Evolutionary conservation across 2,797 vertebrate species (phyloP), one percentile per base, ranked within the genome.

Genomic region (Lycodopsis pacificus): DNA sequence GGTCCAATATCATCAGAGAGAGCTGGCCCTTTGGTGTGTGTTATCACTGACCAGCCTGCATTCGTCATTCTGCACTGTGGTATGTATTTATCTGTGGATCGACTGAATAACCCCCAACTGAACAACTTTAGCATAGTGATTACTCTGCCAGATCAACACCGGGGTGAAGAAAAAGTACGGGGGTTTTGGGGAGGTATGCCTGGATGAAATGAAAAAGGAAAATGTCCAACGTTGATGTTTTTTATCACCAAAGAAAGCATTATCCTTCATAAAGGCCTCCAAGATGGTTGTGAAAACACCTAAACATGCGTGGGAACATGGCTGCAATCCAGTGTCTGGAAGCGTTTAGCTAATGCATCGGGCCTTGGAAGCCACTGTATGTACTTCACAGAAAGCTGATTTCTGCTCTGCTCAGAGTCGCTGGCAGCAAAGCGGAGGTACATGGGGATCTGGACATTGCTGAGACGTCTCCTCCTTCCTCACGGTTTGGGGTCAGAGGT

Each of bases 271-370:
- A 88, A 94, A 95, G 94, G 94, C 92, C 94, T 96, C 93, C 93
- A 94, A 95, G 95, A 95, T 95, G 95, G 95, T 94, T 96, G 96
- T 95, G 94, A 95, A 95, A 96, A 96, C 95, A 95, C 93, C 94
- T 95, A 89, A 95, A 93, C 95, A 90, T 97, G 95, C 96, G 94
- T 97, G 97, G 96, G 97, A 98, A 97, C 94, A 90, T 96, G 96
- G 96, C 95, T 86, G 81, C 75, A 65, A 80, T 96, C 96, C 96
- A 96, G 93, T 61, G 94, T 96, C 96, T 97, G 96, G 95, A 97
- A 96, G 94, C 91, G 94, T 97, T 99, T 96, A 96, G 96, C 94
- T 94, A 93, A 87, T 86, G 82, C 85, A 48, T 73, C 27, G 15
- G 42, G 89, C 92, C 89, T 91, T 93, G 94, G 90, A 94, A 93